Conservation (phyloP, 2,113 vertebrate species). For the Henicopernis longicauda region DNA sequence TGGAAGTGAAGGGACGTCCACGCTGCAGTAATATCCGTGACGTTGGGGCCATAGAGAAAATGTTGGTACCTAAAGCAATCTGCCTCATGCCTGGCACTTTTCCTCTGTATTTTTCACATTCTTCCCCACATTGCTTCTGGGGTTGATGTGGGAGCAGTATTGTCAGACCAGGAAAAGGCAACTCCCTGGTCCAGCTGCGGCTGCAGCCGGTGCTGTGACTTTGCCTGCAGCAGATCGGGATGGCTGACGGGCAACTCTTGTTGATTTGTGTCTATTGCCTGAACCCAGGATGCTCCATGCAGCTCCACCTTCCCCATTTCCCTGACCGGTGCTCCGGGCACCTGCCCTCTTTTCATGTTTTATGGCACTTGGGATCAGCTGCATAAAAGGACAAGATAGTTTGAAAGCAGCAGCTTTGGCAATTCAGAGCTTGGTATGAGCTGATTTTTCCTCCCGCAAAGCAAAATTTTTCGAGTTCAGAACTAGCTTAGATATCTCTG, state of each 20-base stretch:
- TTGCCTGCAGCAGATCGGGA: neutral
- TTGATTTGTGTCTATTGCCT: neutral
- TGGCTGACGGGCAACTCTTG: neutral
- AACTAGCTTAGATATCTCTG: neutral
- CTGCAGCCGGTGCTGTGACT: neutral
- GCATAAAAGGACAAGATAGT: neutral
- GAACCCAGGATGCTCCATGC: neutral
- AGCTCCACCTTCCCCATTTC: neutral
- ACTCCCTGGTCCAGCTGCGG: neutral
- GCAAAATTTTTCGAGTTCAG: neutral
- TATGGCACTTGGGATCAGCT: neutral
- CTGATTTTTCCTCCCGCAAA: neutral
- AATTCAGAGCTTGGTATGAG: neutral
- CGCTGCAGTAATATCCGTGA: neutral
- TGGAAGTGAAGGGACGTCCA: neutral
- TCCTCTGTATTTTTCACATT: neutral
- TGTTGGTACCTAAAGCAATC: neutral
- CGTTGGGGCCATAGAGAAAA: neutral
- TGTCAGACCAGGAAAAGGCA: neutral
- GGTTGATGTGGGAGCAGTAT: accelerated
- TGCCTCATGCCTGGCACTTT: neutral
- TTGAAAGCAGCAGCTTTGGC: neutral
- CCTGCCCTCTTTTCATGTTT: neutral
- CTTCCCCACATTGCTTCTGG: accelerated
- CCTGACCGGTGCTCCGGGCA: neutral